These are phyloP conservation scores for Alloplasta piceator DNA, from an alignment of 2,888 invertebrate genomes.

Conservation along the genomic window DNA sequence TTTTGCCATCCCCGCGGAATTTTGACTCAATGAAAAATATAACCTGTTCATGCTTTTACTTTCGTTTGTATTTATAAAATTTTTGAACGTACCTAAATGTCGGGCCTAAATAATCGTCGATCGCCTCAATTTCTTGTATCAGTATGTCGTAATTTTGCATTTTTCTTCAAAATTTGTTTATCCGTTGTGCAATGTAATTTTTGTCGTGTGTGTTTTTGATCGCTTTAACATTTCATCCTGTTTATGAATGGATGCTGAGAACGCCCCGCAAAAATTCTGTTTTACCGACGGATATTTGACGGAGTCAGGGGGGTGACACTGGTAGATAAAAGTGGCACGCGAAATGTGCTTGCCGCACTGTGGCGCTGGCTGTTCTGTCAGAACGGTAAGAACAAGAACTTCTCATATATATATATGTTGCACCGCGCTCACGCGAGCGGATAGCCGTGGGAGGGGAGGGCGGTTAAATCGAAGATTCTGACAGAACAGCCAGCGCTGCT, in stretches of 20 bases:
- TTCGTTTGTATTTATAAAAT: neutral
- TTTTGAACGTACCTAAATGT: conserved; percentile 89
- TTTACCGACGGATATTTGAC: no score
- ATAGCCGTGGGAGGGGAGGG: no score
- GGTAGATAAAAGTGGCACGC: no score
- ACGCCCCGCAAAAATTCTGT: no score
- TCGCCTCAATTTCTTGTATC: conserved; percentile 93
- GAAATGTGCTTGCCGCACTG: no score
- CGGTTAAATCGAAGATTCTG: no score
- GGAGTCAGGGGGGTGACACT: no score
- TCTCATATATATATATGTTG: no score
- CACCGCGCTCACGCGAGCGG: no score
- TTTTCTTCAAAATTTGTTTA: conserved; percentile 55
- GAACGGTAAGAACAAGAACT: no score
- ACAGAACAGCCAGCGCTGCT: no score
- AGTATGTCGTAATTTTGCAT: conserved; percentile 86
- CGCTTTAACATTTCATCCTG: neutral
- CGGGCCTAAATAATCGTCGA: conserved; percentile 96
- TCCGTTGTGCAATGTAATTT: neutral
- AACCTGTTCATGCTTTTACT: neutral
- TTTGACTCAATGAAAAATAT: conserved; percentile 51
- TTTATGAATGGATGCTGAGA: neutral
- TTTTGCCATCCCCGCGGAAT: conserved; percentile 72
- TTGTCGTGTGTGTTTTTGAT: neutral
- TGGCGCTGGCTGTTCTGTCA: no score